Conservation (phyloP, 2,888 invertebrate species). For the Digitonthophagus gazella region DNA sequence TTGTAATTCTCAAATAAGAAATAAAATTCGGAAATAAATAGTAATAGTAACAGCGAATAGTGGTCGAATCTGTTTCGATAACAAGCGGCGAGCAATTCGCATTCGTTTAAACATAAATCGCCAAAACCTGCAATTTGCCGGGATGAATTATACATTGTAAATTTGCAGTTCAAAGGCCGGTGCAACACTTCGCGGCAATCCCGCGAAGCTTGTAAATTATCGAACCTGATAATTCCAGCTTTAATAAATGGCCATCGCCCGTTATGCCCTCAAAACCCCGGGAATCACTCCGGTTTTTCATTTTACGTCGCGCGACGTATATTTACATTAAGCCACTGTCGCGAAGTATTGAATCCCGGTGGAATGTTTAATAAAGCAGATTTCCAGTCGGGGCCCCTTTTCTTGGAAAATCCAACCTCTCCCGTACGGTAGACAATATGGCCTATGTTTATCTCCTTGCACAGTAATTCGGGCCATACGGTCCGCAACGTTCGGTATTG, state of each 20-base stretch:
- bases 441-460: neutral
- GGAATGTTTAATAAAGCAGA: neutral
- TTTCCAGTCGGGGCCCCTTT: neutral
- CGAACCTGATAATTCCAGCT: neutral
- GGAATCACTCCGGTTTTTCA: too few species aligned
- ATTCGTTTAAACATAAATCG: neutral
- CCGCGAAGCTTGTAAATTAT: neutral
- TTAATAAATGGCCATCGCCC: neutral
- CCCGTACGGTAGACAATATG: neutral
- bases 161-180: neutral
- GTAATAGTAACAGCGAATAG: neutral
- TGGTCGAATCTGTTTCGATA: neutral
- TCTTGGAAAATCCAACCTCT: neutral
- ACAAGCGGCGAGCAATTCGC: neutral
- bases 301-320: neutral
- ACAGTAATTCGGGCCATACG: neutral
- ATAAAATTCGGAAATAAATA: too few species aligned
- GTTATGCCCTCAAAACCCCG: neutral
- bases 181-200: neutral
- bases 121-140: neutral
- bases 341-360: neutral
- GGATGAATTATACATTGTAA: neutral
- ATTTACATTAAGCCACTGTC: neutral
- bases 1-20: too few species aligned
- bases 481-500: neutral